Percentiles rank a stretch among this genome's conserved stretches.
phyloP scores from a whole-genome alignment of 2,113 vertebrate species.

The Ctenodactylus gundi region DNA sequence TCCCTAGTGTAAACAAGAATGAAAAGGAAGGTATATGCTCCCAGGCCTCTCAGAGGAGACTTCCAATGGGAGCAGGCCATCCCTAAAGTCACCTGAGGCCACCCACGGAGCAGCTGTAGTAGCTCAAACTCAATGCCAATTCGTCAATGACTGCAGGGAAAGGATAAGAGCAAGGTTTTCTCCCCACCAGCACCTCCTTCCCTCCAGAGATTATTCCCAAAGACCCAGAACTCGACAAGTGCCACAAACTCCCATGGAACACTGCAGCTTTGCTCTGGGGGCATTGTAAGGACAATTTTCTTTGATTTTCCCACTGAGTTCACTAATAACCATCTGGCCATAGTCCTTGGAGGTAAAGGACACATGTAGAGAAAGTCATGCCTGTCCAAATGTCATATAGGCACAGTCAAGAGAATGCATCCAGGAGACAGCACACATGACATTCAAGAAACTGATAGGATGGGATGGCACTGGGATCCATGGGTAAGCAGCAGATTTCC shows the following conservation, averaged over 20 bases:
- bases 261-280: background rate
- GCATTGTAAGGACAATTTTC: background rate
- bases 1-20: background rate
- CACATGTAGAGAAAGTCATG: background rate
- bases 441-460: conserved; percentile 32
- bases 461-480: background rate
- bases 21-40: conserved; percentile 62
- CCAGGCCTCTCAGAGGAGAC: conserved; percentile 45
- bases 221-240: background rate
- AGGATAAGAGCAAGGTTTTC: background rate
- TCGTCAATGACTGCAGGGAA: background rate
- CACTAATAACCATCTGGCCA: background rate
- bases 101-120: background rate
- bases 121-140: background rate
- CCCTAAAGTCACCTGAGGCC: background rate
- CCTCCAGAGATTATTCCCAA: background rate
- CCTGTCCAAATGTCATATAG: background rate
- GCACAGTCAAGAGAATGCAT: background rate
- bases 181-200: background rate
- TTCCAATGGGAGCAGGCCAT: conserved; percentile 53
- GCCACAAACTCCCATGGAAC: background rate
- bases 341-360: background rate
- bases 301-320: conserved; percentile 3
- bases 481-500: background rate
- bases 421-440: conserved; percentile 30